Evolutionary conservation across 2,888 invertebrate genomes (phyloP).

Genomic region (Drosophila kambysellisi): DNA sequence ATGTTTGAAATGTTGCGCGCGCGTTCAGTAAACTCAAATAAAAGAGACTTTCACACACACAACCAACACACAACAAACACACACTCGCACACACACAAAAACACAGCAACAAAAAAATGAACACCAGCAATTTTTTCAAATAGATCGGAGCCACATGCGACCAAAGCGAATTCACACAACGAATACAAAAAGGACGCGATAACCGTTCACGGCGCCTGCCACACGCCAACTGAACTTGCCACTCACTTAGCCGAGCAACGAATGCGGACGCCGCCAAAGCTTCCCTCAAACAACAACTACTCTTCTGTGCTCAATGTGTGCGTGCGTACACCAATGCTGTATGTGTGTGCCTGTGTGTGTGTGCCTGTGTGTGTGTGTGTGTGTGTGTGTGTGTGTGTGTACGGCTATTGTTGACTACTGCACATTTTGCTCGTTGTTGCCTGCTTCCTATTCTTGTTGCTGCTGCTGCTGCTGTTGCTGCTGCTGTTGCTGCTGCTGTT

Average conservation of each 20-base stretch:
- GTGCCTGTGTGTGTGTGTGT: slow-evolving; percentile 13
- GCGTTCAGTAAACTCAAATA: slow-evolving; percentile 31
- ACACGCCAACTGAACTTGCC: slow-evolving; percentile 77
- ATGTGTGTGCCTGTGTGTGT: slow-evolving; percentile 20
- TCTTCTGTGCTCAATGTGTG: slow-evolving; percentile 21
- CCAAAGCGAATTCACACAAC: slow-evolving; percentile 13
- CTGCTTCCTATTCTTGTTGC: not conserved
- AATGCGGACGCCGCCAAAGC: slow-evolving; percentile 32
- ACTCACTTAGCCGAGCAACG: slow-evolving; percentile 59
- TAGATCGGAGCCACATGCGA: slow-evolving; percentile 38
- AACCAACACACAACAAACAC: not conserved
- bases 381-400: slow-evolving; percentile 6
- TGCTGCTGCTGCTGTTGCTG: not conserved
- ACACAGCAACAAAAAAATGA: slow-evolving; percentile 7
- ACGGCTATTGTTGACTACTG: slow-evolving; percentile 60
- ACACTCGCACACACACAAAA: not conserved
- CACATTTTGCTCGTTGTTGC: slow-evolving; percentile 56
- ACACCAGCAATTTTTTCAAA: slow-evolving; percentile 7
- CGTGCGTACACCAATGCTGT: slow-evolving; percentile 19
- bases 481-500: not conserved
- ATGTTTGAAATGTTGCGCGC: slow-evolving; percentile 50
- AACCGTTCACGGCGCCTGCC: slow-evolving; percentile 73
- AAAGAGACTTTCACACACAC: not conserved
- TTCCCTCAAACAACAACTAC: slow-evolving; percentile 31
- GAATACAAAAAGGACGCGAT: slow-evolving; percentile 25